Base-by-base conservation (phyloP, 2,113 vertebrate species). In the Lepisosteus osseus region DNA sequence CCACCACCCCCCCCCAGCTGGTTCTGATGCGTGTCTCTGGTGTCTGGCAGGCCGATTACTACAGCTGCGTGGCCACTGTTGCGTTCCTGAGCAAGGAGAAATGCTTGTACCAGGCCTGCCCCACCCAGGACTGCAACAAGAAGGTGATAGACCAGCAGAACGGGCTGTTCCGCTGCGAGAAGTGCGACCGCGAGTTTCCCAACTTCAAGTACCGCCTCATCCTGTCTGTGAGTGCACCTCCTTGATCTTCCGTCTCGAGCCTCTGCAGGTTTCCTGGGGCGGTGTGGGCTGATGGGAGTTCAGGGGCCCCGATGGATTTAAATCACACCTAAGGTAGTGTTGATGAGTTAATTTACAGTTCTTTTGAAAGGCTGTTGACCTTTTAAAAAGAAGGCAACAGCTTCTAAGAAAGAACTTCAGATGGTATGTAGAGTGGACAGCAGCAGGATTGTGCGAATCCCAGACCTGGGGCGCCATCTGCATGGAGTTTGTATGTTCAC, bases 171-270 rank as follows among this genome's bases (percentile, higher is more conserved):
- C 95, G 97, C 66, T 99, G 97, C 8, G 97, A 99, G 68, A 98
- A 99, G 83, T 99, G 97, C 0, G 94, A 99, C 85, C 91, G 91
- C 15, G 97, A 99, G 55, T 98, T 96, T 79, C 95, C 97, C 75
- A 95, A 92, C 86, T 99, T 97, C 92, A 97, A 98, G 84, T 97
- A 99, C 85, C 96, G 97, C 70, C 92, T 99, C 88, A 96, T 99
- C 86, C 92, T 99, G 0, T 93, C 95, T 61, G 97, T 99, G 77
- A 96, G 96, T 89, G 65, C 14, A 72, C 61, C 56, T 17, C 14
- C 41, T 51, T 51, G 56, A 4, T 14, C 56, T 59, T 59, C 56
- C 1, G 13, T 59, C 41, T 51, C 9, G 56, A 4, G 3, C 56
- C 13, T 59, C 56, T 4, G 13, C 13, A 59, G 7, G 47, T 51